phyloP scores from a whole-genome alignment of 2,113 vertebrate genomes.

The Phrynosoma blainvillii region DNA sequence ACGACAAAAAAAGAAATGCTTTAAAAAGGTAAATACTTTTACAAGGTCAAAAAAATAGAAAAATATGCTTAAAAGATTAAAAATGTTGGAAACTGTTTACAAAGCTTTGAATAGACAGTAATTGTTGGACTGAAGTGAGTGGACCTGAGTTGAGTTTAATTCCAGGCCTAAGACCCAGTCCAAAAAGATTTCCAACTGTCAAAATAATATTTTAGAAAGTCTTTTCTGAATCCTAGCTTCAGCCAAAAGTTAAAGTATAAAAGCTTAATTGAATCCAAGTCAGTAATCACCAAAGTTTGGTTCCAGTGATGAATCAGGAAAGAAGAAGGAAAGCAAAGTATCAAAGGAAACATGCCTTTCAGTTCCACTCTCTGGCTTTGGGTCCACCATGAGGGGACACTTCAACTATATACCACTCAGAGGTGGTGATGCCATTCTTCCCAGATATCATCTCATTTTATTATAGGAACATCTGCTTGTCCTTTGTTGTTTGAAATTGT shows the following conservation, averaged over 20 bases:
- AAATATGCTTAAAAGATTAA: neutral
- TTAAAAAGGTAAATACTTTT: neutral
- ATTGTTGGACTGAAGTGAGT: neutral
- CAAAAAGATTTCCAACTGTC: neutral
- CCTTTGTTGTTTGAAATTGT: neutral
- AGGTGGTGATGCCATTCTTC: neutral
- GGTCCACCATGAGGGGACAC: neutral
- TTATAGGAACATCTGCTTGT: no score
- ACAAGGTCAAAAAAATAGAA: neutral
- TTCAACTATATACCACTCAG: neutral
- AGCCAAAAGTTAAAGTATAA: neutral
- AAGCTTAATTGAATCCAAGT: neutral
- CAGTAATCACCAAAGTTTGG: neutral
- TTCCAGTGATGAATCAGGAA: neutral
- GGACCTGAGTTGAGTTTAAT: neutral
- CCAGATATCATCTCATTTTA: neutral
- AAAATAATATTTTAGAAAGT: neutral
- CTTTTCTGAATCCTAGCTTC: neutral
- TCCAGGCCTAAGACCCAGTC: neutral
- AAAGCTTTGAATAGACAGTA: neutral
- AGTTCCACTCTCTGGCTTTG: neutral
- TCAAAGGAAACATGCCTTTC: neutral
- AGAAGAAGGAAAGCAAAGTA: neutral
- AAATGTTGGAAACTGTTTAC: neutral
- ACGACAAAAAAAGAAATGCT: neutral